Conservation (phyloP, 2,797 vertebrate genomes). For the Moxostoma hubbsi region DNA sequence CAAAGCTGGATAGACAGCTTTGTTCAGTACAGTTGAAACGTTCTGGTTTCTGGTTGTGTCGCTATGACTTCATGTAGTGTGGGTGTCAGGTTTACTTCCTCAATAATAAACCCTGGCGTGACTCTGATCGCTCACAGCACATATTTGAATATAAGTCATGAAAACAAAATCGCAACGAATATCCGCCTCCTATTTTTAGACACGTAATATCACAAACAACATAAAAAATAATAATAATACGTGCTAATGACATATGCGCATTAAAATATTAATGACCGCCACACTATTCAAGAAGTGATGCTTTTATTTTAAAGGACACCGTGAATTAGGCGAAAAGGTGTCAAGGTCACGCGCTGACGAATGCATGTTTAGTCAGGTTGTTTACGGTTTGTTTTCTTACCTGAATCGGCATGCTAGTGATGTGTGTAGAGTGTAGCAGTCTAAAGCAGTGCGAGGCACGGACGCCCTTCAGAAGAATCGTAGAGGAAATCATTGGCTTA, state of each 20-base stretch:
- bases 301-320: not conserved
- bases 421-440: slow-evolving; percentile 60
- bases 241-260: not conserved
- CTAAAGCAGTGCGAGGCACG: slow-evolving; percentile 25
- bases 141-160: not conserved
- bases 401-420: slow-evolving; percentile 76
- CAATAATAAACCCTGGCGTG: not conserved
- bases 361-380: not conserved
- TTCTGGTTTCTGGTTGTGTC: too few species aligned
- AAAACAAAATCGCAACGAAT: not conserved
- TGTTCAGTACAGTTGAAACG: too few species aligned
- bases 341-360: slow-evolving; percentile 30
- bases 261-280: not conserved
- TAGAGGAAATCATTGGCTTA: slow-evolving; percentile 61
- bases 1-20: too few species aligned
- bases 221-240: not conserved
- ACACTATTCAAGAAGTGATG: not conserved
- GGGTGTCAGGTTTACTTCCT: not conserved
- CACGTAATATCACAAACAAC: not conserved
- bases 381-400: slow-evolving; percentile 55
- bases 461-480: slow-evolving; percentile 50
- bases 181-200: not conserved
- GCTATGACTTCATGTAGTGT: not conserved
- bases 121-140: not conserved
- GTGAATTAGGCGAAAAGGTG: not conserved